Evolutionary conservation across 1,140 invertebrate species (phyloP), one percentile per base, ranked within the genome.

Genomic region (Drosophila parabipectinata): DNA sequence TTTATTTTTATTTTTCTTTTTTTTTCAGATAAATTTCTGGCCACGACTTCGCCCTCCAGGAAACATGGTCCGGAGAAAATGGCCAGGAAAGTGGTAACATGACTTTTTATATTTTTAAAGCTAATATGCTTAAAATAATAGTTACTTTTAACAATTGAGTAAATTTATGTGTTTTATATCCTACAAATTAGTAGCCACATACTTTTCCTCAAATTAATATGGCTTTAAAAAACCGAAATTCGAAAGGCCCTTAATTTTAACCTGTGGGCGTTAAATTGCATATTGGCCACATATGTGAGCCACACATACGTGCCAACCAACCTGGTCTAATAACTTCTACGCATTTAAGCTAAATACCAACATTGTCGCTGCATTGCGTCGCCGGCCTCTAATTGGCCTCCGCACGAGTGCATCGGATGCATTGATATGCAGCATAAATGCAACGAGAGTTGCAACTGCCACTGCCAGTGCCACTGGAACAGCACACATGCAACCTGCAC

Each of bases 351-450:
- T 73, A 85, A 84, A 63, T 44, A 60, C 34, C 51, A 52, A 15
- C 69, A 77, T 79, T 72, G 72, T 60, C 30, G 30, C 48, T 51
- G 48, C 18, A 45, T 32, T 82, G 78, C 63, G 64, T 34, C 48
- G 41, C 30, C 50, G 44, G 58, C 52, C 59, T 50, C 72, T 74
- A 85, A 84, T 77, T 73, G 62, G 55, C 78, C 45, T 12, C 30
- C 48, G 30, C 72, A 67, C 57, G 62, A 69, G 37, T 54, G 34
- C 54, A 15, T 41, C 26, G 15, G 7, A 47, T 39, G 26, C 60
- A 45, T 14, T 44, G 41, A 21, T 32, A 58, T 58, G 37, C 24
- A 30, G 34, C 52, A 15, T 9, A 2, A 15, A 67, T 18, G 34
- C 21, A 66, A 32, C 34, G 34, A 37, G 34, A 37, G 34, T 37